Conservation (phyloP, 2,113 vertebrate genomes). For the Labeo rohita region DNA sequence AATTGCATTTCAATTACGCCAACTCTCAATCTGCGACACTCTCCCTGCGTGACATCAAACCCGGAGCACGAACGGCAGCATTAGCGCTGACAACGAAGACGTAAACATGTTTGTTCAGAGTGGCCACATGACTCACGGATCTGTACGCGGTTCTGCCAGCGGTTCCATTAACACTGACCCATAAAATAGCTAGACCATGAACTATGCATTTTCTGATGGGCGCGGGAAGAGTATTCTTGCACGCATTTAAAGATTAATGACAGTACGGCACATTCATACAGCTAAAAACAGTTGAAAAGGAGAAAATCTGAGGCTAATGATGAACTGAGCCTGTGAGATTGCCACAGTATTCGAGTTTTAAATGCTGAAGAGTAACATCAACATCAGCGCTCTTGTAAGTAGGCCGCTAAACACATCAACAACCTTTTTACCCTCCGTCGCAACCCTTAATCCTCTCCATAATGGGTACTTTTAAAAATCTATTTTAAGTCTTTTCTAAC, state of each 20-base stretch:
- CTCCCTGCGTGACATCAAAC: conserved; percentile 10
- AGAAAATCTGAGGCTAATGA: not conserved
- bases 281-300: not conserved
- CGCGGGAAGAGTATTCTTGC: conserved; percentile 11
- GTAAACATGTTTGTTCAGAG: conserved; percentile 37
- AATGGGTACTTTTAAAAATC: not conserved
- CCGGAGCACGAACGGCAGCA: not conserved
- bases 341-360: not conserved
- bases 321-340: not conserved
- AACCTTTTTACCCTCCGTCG: not conserved
- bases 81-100: not conserved
- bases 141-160: not conserved
- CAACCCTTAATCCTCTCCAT: not conserved
- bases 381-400: not conserved
- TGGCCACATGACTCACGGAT: not conserved
- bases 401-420: not conserved
- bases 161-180: conserved; percentile 41
- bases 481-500: not conserved
- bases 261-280: not conserved
- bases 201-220: conserved; percentile 22
- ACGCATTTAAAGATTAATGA: conserved; percentile 12
- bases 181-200: conserved; percentile 23
- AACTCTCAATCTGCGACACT: conserved; percentile 14
- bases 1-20: not conserved
- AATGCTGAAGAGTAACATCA: not conserved